Evolutionary conservation across 1,140 invertebrate species (phyloP), one percentile per base, ranked within the genome.

Genomic region (Cydia amplana): DNA sequence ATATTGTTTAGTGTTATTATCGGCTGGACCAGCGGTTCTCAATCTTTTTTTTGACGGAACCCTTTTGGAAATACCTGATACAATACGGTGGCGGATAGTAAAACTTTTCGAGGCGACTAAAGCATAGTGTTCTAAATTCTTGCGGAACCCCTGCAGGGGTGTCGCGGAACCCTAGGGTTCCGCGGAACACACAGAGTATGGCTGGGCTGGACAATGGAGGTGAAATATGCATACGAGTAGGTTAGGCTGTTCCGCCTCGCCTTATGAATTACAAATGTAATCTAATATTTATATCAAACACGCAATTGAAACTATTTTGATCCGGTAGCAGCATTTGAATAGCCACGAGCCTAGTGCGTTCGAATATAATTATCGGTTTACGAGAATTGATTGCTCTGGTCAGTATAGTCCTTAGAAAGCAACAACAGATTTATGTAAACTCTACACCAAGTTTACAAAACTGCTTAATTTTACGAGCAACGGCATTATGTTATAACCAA

Each of bases 231-330:
- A 75, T 46, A 74, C 65, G 46, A 72, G 63, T 70, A 72, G 74
- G 77, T 28, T 72, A 64, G 74, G 70, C 63, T 77, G 80, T 86
- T 86, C 85, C 82, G 83, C 77, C 76, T 86, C 74, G 75, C 49
- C 78, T 84, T 81, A 82, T 82, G 80, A 86, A 86, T 85, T 85
- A 86, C 77, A 85, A 82, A 84, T 86, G 83, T 81, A 84, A 86
- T 84, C 83, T 85, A 77, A 83, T 84, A 85, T 83, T 85, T 79
- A 86, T 83, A 86, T 85, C 82, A 78, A 78, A 74, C 78, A 80
- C 81, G 81, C 77, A 32, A 81, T 77, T 77, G 74, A 79, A 85
- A 85, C 79, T 86, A 85, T 85, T 83, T 80, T 82, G 83, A 85
- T 84, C 85, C 85, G 85, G 85, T 80, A 85, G 74, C 76, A 23